Percentiles rank a stretch among this genome's conserved stretches.
These are phyloP conservation scores for Sander vitreus DNA, from an alignment of 2,113 vertebrate species.

Conservation along the genomic window DNA sequence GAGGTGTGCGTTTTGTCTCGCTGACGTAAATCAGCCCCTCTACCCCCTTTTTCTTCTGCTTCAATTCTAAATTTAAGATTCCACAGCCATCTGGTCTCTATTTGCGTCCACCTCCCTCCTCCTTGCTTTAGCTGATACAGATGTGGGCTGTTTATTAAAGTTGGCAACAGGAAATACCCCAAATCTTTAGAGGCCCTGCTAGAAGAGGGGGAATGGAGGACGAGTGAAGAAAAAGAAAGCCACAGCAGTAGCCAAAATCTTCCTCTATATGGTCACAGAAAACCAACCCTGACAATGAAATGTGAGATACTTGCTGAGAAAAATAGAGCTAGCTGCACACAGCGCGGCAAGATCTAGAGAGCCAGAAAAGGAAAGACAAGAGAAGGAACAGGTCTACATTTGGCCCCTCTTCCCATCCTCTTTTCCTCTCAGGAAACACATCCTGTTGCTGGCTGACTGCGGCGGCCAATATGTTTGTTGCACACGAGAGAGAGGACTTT, in stretches of 20 bases:
- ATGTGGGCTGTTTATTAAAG: conserved; percentile 87
- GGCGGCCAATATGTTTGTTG: conserved; percentile 87
- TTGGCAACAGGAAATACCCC: conserved; percentile 87
- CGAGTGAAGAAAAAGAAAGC: conserved; percentile 50
- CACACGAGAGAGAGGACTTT: conserved; percentile 75
- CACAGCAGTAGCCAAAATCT: conserved; percentile 27
- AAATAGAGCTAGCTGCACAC: conserved; percentile 1
- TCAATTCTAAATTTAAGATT: conserved; percentile 74
- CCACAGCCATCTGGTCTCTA: conserved; percentile 83
- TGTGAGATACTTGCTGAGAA: conserved; percentile 25
- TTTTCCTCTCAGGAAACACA: conserved; percentile 97
- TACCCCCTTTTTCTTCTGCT: conserved; percentile 37
- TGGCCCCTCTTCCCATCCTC: conserved; percentile 82
- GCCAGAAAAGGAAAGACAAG: conserved; percentile 77
- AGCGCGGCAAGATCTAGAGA: conserved; percentile 70
- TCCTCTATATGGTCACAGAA: conserved; percentile 60
- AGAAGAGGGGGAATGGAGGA: conserved; percentile 41
- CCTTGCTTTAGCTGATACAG: conserved; percentile 81
- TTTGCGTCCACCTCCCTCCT: conserved; percentile 67
- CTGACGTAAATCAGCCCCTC: conserved; percentile 62
- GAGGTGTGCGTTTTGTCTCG: conserved; percentile 19
- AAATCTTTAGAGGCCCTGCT: conserved; percentile 82
- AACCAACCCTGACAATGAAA: conserved; percentile 8
- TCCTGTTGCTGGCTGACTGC: conserved; percentile 93
- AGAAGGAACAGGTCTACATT: conserved; percentile 81